These are phyloP conservation scores for Caranx melampygus DNA, from an alignment of 2,113 vertebrate genomes.

Conservation along the genomic window DNA sequence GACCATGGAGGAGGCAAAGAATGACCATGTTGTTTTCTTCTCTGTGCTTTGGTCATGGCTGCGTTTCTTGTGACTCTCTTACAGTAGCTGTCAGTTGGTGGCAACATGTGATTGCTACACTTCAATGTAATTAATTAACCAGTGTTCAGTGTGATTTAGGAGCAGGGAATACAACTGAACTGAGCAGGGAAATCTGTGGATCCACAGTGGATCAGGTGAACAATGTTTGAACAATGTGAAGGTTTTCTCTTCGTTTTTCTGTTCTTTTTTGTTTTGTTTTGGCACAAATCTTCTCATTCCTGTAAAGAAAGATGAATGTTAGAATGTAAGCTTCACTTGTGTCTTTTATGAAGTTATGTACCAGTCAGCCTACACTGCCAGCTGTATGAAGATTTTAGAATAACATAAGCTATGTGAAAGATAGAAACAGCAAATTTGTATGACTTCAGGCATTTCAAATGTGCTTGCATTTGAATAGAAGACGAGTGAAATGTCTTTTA, in stretches of 20 bases:
- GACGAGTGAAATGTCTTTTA: slow-evolving; percentile 39
- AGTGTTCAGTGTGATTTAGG: slow-evolving; percentile 37
- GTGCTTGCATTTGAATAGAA: slow-evolving; percentile 41
- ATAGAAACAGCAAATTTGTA: slow-evolving; percentile 35
- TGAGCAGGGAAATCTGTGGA: slow-evolving; percentile 49
- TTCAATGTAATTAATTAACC: slow-evolving; percentile 51
- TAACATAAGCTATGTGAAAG: slow-evolving; percentile 58
- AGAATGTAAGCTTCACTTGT: slow-evolving; percentile 18
- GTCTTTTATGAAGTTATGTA: slow-evolving; percentile 58
- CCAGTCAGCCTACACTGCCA: slow-evolving; percentile 81
- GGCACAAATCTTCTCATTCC: slow-evolving; percentile 37
- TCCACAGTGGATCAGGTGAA: slow-evolving; percentile 40
- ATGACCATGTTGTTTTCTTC: slow-evolving; percentile 55
- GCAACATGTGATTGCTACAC: slow-evolving; percentile 73
- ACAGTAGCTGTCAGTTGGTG: slow-evolving; percentile 38
- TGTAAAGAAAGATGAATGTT: slow-evolving; percentile 23
- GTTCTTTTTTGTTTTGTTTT: neutral
- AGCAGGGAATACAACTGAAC: slow-evolving; percentile 39
- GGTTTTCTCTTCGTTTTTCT: slow-evolving; percentile 1
- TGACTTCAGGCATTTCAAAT: slow-evolving; percentile 43
- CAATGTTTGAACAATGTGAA: slow-evolving; percentile 68
- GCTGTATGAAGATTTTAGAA: slow-evolving; percentile 40
- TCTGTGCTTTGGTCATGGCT: slow-evolving; percentile 40
- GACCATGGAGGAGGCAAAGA: slow-evolving; percentile 46
- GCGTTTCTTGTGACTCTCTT: slow-evolving; percentile 56